A percentile compares a stretch with the other conserved stretches of the same genome.
Evolutionary conservation across 2,797 vertebrate species (phyloP).

Genomic region (Furcifer pardalis): DNA sequence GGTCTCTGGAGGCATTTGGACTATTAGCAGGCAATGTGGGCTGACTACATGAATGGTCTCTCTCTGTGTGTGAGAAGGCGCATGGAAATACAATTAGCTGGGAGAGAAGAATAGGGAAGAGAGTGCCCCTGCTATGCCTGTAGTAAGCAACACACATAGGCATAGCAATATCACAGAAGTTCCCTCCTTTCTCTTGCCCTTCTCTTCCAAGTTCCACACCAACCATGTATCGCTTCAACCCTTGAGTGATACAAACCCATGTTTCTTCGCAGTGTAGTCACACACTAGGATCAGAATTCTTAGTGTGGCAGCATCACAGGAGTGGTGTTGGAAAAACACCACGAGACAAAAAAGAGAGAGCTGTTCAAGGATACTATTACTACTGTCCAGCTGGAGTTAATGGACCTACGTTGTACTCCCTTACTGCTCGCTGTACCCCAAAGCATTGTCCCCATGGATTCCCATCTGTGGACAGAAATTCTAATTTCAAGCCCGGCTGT

Average conservation of each 20-base stretch:
- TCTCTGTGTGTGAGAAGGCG: neutral
- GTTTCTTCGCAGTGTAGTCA: neutral
- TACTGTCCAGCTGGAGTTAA: neutral
- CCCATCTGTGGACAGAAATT: slow-evolving; percentile 41
- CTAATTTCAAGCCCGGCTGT: slow-evolving; percentile 54
- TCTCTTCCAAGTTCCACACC: neutral
- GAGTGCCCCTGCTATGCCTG: neutral
- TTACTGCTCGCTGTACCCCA: neutral
- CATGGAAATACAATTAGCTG: neutral
- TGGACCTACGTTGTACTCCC: neutral
- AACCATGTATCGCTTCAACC: neutral
- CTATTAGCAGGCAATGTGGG: neutral
- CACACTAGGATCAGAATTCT: too few relatives aligned
- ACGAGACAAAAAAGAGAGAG: too few relatives aligned
- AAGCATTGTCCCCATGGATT: slow-evolving; percentile 5
- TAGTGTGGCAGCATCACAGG: too few relatives aligned
- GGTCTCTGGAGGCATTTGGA: neutral
- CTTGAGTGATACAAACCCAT: neutral
- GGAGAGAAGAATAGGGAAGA: neutral
- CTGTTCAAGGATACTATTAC: neutral
- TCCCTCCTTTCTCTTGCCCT: too few relatives aligned
- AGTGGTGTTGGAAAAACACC: too few relatives aligned
- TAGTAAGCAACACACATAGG: neutral
- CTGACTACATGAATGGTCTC: neutral
- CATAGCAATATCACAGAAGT: too few relatives aligned